Base-by-base conservation (phyloP, 2,888 invertebrate species). In the Prosopocoilus inquinatus region DNA sequence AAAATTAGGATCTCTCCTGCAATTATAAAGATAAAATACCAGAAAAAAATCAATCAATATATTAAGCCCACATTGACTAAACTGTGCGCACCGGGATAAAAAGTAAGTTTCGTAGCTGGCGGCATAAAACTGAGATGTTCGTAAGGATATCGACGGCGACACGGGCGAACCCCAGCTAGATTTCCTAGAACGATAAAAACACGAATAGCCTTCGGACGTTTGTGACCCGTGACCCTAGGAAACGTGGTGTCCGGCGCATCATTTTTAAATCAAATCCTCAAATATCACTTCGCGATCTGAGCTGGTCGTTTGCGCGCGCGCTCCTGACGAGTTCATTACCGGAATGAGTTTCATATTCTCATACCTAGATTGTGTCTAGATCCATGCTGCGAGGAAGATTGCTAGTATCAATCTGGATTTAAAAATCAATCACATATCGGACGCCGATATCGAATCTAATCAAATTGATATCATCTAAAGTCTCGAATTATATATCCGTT, bases 311-410 rank as follows among this genome's bases (percentile, higher is more conserved):
- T 28, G 20, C 20, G 20, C n/a, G 41, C 53, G 48, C 48, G 53
- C 45, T 45, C 50, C 35, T 53, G 49, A 60, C 50, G 52, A 57
- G 55, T 57, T 61, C 59, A 59, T 57, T 57, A 60, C 53, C 46
- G 41, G 48, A 59, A 58, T 57, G 53, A 58, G 57, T 58, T 43
- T 60, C 53, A 53, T 46, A 38, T 55, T 55, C 53, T 49, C 53
- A 20, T 50, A 34, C 28, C 41, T 43, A 53, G 47, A 53, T 52
- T 54, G 59, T 58, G 63, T 58, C 60, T 62, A 62, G 63, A 61
- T 64, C 56, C 68, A 67, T 60, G 68, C 68, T 68, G 68, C 57
- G 68, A 68, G 63, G 58, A 64, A 68, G 63, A 68, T 68, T 68
- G 61, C 65, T 53, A 62, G 56, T 61, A 62, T 53, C 64, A 63